phyloP scores from a whole-genome alignment of 2,888 invertebrate species.

The Spodoptera picta region DNA sequence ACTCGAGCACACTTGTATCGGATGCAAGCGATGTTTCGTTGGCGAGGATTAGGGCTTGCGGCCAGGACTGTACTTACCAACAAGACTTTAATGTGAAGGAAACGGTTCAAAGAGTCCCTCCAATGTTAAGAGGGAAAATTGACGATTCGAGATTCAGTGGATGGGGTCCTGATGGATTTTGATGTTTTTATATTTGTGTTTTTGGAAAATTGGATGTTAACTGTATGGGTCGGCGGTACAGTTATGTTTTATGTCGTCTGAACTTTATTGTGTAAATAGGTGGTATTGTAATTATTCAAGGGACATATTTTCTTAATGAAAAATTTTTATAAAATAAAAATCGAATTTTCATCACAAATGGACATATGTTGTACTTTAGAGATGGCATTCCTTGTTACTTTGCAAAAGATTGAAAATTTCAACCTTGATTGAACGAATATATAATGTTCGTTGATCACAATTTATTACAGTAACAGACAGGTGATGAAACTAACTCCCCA shows the following conservation, averaged over 20 bases:
- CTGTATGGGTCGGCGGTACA: not conserved
- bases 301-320: too few relatives aligned
- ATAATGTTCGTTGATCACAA: not conserved
- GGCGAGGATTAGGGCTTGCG: conserved; percentile 75
- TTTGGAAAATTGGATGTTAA: not conserved
- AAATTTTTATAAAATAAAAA: too few relatives aligned
- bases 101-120: conserved; percentile 43
- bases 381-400: too few relatives aligned
- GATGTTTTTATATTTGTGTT: conserved; percentile 18
- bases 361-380: too few relatives aligned
- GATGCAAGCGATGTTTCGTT: conserved; percentile 85
- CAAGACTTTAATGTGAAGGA: conserved; percentile 51
- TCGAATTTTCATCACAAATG: too few relatives aligned
- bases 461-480: not conserved
- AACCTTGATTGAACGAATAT: not conserved
- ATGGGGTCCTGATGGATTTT: conserved; percentile 42
- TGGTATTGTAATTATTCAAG: too few relatives aligned
- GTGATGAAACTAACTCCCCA: conserved; percentile 1
- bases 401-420: not conserved
- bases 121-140: conserved; percentile 51
- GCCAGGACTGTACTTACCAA: conserved; percentile 66
- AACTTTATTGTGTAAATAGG: too few relatives aligned
- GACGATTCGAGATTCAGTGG: conserved; percentile 43
- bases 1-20: conserved; percentile 82
- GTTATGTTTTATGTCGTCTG: too few relatives aligned